Evolutionary conservation across 2,888 invertebrate genomes (phyloP), one percentile per base, ranked within the genome.

Genomic region (Lagria hirta): DNA sequence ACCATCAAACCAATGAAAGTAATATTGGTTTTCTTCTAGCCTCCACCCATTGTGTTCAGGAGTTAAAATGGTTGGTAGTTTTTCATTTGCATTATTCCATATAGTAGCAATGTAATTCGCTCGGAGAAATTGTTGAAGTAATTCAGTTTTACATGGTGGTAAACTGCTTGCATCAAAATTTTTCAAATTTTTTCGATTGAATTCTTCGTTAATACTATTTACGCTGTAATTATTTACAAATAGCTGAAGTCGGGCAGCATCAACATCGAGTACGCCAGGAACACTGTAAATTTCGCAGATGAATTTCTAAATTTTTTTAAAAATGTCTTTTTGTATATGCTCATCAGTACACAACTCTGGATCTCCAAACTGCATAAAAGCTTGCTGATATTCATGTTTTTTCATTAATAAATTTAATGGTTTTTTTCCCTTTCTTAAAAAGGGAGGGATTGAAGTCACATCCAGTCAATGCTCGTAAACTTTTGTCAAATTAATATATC

Each of bases 201-300:
- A 47, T 8, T 32, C 48, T 48, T 48, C 40, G 12, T 48, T 48
- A 10, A 48, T 13, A 48, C 47, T 18, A 18, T 38, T 40, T 8
- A 48, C 46, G 8, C 14, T 47, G 24, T 48, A 48, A 14, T 29
- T 29, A 30, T 48, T 27, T 12, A 48, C 13, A 29, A 48, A 48
- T 14, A 48, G 20, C 17, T 48, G 46, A 45, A 58, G 52, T 23
- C 55, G 21, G 33, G 57, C 54, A 48, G 49, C 51, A 51, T 56
- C 36, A 14, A 58, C 55, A 20, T 55, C 57, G 30, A 43, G 7
- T 50, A 27, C 41, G 21, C 49, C 59, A 55, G 70, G 65, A 52
- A 53, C 42, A 34, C 28, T 48, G 11, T 51, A 53, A 34, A 54
- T 40, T 21, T 54, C 48, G 17, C 54, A 54, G 30, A 49, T 42